phyloP scores from a whole-genome alignment of 2,113 vertebrate genomes.

The Urocynchramus pylzowi region DNA sequence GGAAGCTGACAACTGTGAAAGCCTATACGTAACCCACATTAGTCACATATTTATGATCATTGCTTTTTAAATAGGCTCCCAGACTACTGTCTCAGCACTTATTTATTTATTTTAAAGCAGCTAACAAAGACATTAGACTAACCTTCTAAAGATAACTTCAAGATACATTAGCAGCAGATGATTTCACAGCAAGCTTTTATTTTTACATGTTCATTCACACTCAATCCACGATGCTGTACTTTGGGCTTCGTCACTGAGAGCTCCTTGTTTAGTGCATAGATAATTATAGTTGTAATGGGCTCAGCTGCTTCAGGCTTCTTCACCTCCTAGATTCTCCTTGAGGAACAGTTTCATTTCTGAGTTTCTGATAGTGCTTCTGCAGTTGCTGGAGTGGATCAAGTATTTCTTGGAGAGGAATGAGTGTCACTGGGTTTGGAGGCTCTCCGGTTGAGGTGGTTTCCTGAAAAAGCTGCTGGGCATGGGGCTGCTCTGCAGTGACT shows the following conservation, averaged over 20 bases:
- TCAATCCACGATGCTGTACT: neutral
- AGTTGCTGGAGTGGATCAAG: constrained; percentile 10
- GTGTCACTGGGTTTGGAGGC: neutral
- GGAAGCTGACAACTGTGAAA: constrained; percentile 36
- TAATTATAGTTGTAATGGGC: constrained; percentile 57
- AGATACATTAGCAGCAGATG: constrained; percentile 4
- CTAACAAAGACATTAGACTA: constrained; percentile 38
- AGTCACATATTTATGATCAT: constrained; percentile 28
- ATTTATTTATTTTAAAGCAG: constrained; percentile 36
- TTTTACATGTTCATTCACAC: constrained; percentile 21
- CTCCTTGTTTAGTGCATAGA: neutral
- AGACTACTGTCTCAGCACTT: constrained; percentile 45
- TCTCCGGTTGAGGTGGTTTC: neutral
- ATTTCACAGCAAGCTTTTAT: constrained; percentile 45
- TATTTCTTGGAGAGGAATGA: neutral
- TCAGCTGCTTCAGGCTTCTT: neutral
- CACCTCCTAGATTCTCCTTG: neutral
- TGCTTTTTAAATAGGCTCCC: constrained; percentile 12
- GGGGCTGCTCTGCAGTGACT: neutral
- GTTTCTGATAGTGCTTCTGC: constrained; percentile 18
- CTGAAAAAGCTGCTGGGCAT: neutral
- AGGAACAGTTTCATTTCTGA: neutral
- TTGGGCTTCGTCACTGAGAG: neutral
- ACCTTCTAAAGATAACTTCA: constrained; percentile 64
- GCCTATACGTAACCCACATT: constrained; percentile 14